Base-by-base conservation (phyloP, 2,888 invertebrate species). In the Pammene aurita region DNA sequence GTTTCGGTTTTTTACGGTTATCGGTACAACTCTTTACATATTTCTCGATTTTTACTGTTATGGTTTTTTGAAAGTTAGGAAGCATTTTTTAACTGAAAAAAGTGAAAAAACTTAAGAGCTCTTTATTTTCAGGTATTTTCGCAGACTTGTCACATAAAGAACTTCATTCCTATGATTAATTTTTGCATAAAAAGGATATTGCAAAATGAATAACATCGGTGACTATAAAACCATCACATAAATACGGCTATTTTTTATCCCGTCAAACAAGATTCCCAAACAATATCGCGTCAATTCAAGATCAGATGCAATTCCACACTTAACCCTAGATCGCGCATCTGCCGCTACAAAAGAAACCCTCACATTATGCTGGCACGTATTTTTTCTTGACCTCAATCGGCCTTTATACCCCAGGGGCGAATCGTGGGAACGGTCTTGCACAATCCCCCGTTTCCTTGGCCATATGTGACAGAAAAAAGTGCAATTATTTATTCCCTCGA, bases 381-480 rank as follows among this genome's bases (percentile, higher is more conserved):
- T 92, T 92, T 92, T 92, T 92, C 90, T 90, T 91, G 91, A 91
- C 92, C 91, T 86, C 89, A 81, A 84, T 87, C 86, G 87, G 85
- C 86, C 87, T 90, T 90, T 89, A 84, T 89, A 81, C 85, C 86
- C 86, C 81, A 84, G 88, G 91, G 90, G 90, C 89, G 86, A 88
- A 87, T 87, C 92, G 92, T 92, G 92, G 92, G 92, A 92, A 92
- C 86, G 86, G 84, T 87, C 86, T 87, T 90, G 88, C 89, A 85
- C 89, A 89, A 90, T 87, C 87, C 89, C 80, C 82, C 86, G 87
- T 86, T 90, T 91, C 89, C 90, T 92, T 89, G 85, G 91, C 92
- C 92, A 92, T 92, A 91, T 92, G 92, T 88, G 92, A 90, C 91
- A 89, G 90, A 92, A 92, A 92, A 92, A 92, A 92, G 90, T 92